Conservation (phyloP, 2,797 vertebrate genomes). For the Phrynocephalus forsythii region DNA sequence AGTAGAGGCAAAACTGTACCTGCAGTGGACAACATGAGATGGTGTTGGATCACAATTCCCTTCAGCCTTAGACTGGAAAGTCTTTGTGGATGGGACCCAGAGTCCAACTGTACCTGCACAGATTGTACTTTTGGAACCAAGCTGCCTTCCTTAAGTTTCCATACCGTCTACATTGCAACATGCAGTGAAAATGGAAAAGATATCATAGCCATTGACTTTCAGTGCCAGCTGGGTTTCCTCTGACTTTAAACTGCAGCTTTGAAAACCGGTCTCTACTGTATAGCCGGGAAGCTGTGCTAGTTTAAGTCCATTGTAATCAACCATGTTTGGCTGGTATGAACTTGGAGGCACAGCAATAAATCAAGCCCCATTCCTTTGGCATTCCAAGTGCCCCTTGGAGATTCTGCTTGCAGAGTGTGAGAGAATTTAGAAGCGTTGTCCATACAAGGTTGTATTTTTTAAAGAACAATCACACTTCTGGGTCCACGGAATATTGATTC, state of each 20-base stretch:
- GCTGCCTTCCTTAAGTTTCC: not conserved
- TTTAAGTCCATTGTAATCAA: constrained; percentile 12
- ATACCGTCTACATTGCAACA: not conserved
- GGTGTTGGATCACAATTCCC: too few species aligned
- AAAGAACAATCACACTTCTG: constrained; percentile 36
- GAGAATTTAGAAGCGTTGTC: constrained; percentile 33
- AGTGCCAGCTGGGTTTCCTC: accelerated
- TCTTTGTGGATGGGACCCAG: too few species aligned
- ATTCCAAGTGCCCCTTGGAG: not conserved
- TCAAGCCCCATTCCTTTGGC: constrained; percentile 22
- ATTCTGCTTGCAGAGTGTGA: not conserved
- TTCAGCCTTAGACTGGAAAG: too few species aligned
- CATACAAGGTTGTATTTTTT: constrained; percentile 16
- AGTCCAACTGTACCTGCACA: too few species aligned
- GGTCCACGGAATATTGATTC: not conserved
- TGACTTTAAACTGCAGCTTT: not conserved
- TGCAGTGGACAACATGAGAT: too few species aligned
- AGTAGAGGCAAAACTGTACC: too few species aligned
- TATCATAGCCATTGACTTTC: accelerated
- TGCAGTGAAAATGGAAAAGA: not conserved
- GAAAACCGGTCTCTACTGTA: not conserved
- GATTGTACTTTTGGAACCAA: too few species aligned
- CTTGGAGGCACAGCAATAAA: not conserved
- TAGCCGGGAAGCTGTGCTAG: not conserved
- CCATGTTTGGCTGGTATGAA: not conserved